Base-by-base conservation (phyloP, 1,140 invertebrate species). In the Drosophila repleta region DNA sequence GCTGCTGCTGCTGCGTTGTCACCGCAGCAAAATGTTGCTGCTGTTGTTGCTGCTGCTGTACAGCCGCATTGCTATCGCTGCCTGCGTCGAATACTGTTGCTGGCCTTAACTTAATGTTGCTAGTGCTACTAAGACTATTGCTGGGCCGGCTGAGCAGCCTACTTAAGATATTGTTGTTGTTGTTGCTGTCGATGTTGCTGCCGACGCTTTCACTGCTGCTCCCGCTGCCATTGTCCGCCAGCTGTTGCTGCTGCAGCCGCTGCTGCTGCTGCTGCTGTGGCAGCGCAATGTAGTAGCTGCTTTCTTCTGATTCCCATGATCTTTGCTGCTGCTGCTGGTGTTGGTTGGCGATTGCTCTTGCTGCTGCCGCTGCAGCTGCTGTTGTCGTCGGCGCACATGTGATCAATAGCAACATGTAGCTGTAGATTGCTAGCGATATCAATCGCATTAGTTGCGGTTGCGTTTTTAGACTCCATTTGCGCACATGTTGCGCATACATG, bases 401-500 rank as follows among this genome's bases (percentile, higher is more conserved):
- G 72, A 78, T 76, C 78, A 87, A 60, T 76, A 91, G 85, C 81
- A 90, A 79, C 78, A 92, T 90, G 82, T 76, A 76, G 83, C 83
- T 87, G 78, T 66, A 82, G 60, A 81, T 89, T 76, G 77, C 80
- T 74, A 81, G 83, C 88, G 73, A 83, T 85, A 90, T 79, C 76
- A 85, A 90, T 87, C 75, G 90, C 90, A 92, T 91, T 88, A 85
- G 90, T 82, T 90, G 90, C 82, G 79, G 87, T 81, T 90, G 91
- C 84, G 90, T 90, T 81, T 88, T 89, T 85, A 91, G 81, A 92
- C 90, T 92, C 91, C 91, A 92, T 92, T 92, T 92, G 91, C 91
- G 91, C 91, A 92, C 90, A 91, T 90, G 79, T 87, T 90, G 91
- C 91, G 91, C 91, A 92, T 92, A 87, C 91, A 92, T 92, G 90